Evolutionary conservation across 2,113 vertebrate genomes (phyloP), one percentile per base, ranked within the genome.

Genomic region (Carettochelys insculpta): DNA sequence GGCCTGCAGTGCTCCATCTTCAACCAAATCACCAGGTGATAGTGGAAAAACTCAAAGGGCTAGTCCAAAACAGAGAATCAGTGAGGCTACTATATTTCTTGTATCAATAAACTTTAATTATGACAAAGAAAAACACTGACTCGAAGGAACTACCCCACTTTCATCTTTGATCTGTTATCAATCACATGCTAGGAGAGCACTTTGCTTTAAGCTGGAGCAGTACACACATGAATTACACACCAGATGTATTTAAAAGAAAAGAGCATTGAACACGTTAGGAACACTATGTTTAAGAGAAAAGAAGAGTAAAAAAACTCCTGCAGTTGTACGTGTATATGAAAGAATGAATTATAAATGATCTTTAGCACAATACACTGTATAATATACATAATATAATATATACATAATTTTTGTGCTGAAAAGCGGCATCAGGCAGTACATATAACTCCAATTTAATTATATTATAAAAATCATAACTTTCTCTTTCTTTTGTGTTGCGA

Each of bases 231-330:
- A 95, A 75, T 65, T 83, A 83, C 82, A 77, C 52, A 47, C 82
- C 16, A 90, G 51, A 80, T 3, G 1, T 8, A 61, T 80, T 95
- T 87, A 24, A 84, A n/a, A 89, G 80, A 92, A 94, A 95, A 88
- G 3, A 48, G 14, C 9, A 50, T 7, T 7, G 58, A 83, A 85
- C 54, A 22, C 29, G 77, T 95, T 41, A 20, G 61, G 52, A 92
- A 94, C 53, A 45, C 1, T 24, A 51, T 43, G 87, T 87, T 95
- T 87, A 89, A 24, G 54, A 92, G 82, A 83, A 88, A 95, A 81
- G 3, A 79, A 77, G 75, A 85, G 88, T 54, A n/a, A 80, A 87
- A 38, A 80, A 38, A 80, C 61, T 91, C 85, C 80, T 90, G 77
- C 38, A 93, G 82, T 34, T 92, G 43, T 34, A n/a, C n/a, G 52